phyloP scores from a whole-genome alignment of 2,888 invertebrate species.

The Zonitis immaculata region DNA sequence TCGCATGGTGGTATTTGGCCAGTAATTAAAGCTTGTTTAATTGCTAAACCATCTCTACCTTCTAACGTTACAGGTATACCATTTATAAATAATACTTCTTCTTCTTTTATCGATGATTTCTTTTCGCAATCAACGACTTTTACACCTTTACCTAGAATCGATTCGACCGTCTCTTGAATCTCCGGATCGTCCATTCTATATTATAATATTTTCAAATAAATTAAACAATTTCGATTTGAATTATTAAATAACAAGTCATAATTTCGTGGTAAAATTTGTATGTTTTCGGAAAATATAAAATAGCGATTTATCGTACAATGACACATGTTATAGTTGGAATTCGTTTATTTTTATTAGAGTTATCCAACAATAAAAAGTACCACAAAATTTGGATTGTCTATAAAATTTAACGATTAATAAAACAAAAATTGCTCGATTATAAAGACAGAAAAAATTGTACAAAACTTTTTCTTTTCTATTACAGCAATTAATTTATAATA shows the following conservation, averaged over 20 bases:
- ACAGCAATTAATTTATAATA: background rate
- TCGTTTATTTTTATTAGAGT: background rate
- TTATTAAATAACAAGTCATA: slow-evolving; percentile 9
- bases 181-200: slow-evolving; percentile 62
- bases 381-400: no score
- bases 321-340: background rate
- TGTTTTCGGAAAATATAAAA: background rate
- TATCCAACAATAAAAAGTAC: background rate
- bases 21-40: slow-evolving; percentile 62
- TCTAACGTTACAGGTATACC: slow-evolving; percentile 64
- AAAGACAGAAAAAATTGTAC: background rate
- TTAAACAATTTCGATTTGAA: background rate
- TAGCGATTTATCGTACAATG: background rate
- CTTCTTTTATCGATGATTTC: slow-evolving; percentile 65
- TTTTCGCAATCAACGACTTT: slow-evolving; percentile 70
- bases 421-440: background rate
- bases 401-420: background rate
- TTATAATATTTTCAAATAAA: background rate
- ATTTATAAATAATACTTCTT: slow-evolving; percentile 67
- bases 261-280: background rate
- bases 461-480: no score
- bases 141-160: slow-evolving; percentile 65
- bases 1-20: slow-evolving; percentile 69
- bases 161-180: slow-evolving; percentile 69
- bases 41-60: slow-evolving; percentile 63